These are phyloP conservation scores for Oppia nitens DNA, from an alignment of 1,140 invertebrate genomes.

Conservation along the genomic window DNA sequence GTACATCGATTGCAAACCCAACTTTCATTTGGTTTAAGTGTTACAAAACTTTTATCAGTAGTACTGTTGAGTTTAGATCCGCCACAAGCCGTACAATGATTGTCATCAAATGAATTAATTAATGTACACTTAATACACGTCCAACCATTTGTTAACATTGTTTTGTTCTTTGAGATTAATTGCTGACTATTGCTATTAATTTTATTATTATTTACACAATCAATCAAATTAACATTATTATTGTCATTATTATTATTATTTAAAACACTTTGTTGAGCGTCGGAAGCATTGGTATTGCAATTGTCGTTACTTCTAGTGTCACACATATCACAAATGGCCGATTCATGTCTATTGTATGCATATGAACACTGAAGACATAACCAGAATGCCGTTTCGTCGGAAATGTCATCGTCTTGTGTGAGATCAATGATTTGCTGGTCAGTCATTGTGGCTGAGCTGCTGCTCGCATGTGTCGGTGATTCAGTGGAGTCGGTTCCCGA, in stretches of 20 bases:
- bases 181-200: neutral
- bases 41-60: conserved; percentile 17
- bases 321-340: conserved; percentile 59
- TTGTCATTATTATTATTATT: neutral
- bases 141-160: conserved; percentile 38
- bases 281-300: neutral
- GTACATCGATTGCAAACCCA: conserved; percentile 61
- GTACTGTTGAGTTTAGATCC: conserved; percentile 50
- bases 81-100: conserved; percentile 61
- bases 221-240: neutral
- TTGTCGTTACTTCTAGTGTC: conserved; percentile 38
- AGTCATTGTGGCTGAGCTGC: conserved; percentile 5
- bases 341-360: conserved; percentile 63
- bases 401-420: neutral
- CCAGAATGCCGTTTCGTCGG: conserved; percentile 38
- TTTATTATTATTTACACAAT: conserved; percentile 3
- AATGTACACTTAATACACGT: conserved; percentile 72
- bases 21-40: conserved; percentile 42
- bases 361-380: conserved; percentile 69
- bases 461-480: neutral
- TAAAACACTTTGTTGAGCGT: neutral
- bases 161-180: conserved; percentile 1
- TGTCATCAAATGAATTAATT: conserved; percentile 46
- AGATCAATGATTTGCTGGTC: conserved; percentile 1
- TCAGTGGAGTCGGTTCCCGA: neutral